phyloP scores from a whole-genome alignment of 1,140 invertebrate species.

The Calosoma granatense region DNA sequence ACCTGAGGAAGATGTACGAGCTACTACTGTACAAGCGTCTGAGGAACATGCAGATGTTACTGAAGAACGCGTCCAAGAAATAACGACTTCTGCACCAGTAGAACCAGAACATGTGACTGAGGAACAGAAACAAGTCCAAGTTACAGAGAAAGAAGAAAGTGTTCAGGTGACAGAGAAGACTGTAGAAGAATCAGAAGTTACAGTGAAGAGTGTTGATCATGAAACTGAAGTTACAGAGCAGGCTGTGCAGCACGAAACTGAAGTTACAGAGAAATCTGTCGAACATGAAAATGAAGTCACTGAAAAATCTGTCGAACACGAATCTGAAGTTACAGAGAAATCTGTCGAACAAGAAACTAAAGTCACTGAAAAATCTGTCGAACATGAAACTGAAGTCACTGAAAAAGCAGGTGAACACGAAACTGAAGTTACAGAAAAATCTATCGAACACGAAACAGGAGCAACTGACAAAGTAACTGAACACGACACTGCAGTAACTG shows the following conservation, averaged over 20 bases:
- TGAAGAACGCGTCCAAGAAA: background rate
- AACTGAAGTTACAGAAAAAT: conserved; percentile 8
- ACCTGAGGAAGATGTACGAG: background rate
- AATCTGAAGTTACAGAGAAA: conserved; percentile 7
- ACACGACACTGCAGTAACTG: background rate
- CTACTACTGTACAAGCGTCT: background rate
- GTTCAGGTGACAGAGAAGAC: conserved; percentile 1
- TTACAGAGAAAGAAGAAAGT: conserved; percentile 5
- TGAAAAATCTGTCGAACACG: conserved; percentile 11
- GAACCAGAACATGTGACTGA: conserved; percentile 9
- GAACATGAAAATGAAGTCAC: conserved; percentile 11
- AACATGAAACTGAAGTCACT: conserved; percentile 10
- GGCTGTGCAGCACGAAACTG: conserved; percentile 13
- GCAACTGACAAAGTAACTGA: conserved; percentile 10
- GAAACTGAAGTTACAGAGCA: conserved; percentile 7
- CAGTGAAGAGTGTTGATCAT: too few species aligned
- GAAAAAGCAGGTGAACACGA: conserved; percentile 9
- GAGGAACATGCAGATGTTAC: background rate
- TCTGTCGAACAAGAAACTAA: too few species aligned
- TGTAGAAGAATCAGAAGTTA: conserved; percentile 15
- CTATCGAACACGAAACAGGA: conserved; percentile 13
- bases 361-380: conserved; percentile 9
- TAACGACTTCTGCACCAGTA: background rate
- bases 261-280: conserved; percentile 11
- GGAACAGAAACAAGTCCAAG: conserved; percentile 10